A percentile compares a stretch with the other conserved stretches of the same genome.
Evolutionary conservation across 35 echinoderm and acorn worm genomes (phyloP).

Genomic region (Hemicentrotus pulcherrimus): DNA sequence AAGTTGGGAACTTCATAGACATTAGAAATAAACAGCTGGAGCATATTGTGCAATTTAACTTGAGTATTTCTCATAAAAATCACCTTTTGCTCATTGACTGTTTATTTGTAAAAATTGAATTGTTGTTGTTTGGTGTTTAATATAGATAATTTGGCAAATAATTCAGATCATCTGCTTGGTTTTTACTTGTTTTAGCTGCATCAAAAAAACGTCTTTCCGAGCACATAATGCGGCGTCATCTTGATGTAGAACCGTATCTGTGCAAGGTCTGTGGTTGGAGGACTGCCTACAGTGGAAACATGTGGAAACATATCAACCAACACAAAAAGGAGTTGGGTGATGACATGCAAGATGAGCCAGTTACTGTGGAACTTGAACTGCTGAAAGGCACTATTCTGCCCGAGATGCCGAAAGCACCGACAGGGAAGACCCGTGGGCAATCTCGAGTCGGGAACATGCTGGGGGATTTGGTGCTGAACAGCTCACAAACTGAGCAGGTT

Average conservation of each 20-base stretch:
- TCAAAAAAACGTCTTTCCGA: conserved; percentile 79
- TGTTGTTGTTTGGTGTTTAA: no score
- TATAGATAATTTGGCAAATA: not conserved
- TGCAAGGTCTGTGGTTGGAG: conserved; percentile 71
- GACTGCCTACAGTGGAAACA: conserved; percentile 80
- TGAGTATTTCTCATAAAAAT: no score
- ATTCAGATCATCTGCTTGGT: not conserved
- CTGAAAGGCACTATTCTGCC: not conserved
- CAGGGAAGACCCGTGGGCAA: conserved; percentile 1
- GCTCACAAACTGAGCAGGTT: not conserved
- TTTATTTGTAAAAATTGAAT: no score
- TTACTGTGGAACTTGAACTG: not conserved
- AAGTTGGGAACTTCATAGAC: no score
- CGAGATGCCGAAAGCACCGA: conserved; percentile 31
- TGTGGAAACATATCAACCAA: conserved; percentile 83
- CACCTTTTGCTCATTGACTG: no score
- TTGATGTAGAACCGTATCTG: conserved; percentile 59
- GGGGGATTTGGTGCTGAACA: not conserved
- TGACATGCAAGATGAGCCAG: conserved; percentile 30
- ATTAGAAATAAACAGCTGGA: no score
- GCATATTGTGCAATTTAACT: no score
- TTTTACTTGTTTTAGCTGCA: conserved; percentile 60
- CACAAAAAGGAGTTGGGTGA: conserved; percentile 49
- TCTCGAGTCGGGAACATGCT: not conserved
- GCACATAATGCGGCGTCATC: conserved; percentile 76